Evolutionary conservation across 2,888 invertebrate species (phyloP), one percentile per base, ranked within the genome.

Genomic region (Blomia tropicalis): DNA sequence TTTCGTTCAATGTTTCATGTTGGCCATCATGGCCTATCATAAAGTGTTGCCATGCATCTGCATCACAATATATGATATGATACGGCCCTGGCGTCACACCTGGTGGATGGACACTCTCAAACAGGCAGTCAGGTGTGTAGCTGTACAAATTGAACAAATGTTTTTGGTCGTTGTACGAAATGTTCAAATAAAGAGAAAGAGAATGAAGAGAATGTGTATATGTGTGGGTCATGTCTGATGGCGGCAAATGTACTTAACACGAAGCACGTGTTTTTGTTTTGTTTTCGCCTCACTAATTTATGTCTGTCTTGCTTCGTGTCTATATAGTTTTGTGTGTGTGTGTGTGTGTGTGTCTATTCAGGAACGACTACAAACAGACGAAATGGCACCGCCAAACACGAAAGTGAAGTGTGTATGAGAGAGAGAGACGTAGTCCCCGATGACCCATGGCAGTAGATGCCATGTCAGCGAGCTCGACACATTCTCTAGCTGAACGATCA

Each of bases 211-310:
- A n/a, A n/a, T n/a, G n/a, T n/a, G n/a, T n/a, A n/a, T n/a, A n/a
- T 36, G 36, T 17, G 7, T 36, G 36, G 36, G 36, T 17, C 36
- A 36, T 36, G 36, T 36, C n/a, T n/a, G n/a, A n/a, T n/a, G n/a
- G n/a, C n/a, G n/a, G 36, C 36, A 22, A 47, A 19, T 47, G 51
- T 47, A 27, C 51, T 47, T 47, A 47, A 27, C 51, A 47, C 7
- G 7, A 22, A 47, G 51, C 51, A 47, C 51, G 51, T 47, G 51
- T 47, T 47, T 47, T 47, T 47, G 51, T 47, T 47, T 47, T 47
- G 51, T 27, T 27, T 47, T 25, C 7, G 23, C 27, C 7, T 7
- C 7, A 19, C 51, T 47, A 47, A 47, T 47, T 47, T 27, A 19
- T 47, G 51, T 47, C 11, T 19, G 11, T 47, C 22, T n/a, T 47